A percentile compares a stretch with the other conserved stretches of the same genome.
These are phyloP conservation scores for Lordiphosa andalusiaca DNA, from an alignment of 2,888 invertebrate species.

Conservation along the genomic window DNA sequence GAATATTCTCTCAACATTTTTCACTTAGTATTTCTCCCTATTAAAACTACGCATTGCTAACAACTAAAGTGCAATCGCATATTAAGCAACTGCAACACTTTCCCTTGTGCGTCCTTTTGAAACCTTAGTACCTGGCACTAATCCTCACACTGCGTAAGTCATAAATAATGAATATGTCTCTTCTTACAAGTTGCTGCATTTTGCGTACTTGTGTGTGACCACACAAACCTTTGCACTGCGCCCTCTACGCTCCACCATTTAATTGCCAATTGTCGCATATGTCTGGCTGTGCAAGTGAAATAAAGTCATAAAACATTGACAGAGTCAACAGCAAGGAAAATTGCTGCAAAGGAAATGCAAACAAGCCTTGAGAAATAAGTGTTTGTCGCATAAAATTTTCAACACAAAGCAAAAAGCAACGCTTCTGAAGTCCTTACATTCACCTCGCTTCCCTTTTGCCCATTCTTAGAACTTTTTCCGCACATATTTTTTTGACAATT, in stretches of 20 bases:
- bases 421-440: constrained; percentile 24
- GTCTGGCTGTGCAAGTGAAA: constrained; percentile 39
- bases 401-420: constrained; percentile 33
- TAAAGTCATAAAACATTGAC: constrained; percentile 59
- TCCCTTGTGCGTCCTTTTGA: constrained; percentile 4
- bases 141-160: constrained; percentile 46
- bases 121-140: constrained; percentile 13
- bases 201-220: constrained; percentile 16
- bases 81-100: background rate
- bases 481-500: constrained; percentile 56
- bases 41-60: too few species aligned
- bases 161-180: constrained; percentile 61
- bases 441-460: background rate
- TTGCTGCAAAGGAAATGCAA: constrained; percentile 11
- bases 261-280: constrained; percentile 66
- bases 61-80: too few species aligned
- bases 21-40: too few species aligned
- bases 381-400: constrained; percentile 20
- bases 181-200: constrained; percentile 8
- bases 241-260: constrained; percentile 31
- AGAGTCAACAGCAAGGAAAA: constrained; percentile 46
- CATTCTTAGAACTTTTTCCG: constrained; percentile 10
- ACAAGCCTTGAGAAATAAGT: constrained; percentile 26
- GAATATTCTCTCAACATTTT: too few species aligned
- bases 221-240: background rate